These are phyloP conservation scores for Ridgeia piscesae DNA, from an alignment of 1,140 invertebrate species.

Conservation along the genomic window DNA sequence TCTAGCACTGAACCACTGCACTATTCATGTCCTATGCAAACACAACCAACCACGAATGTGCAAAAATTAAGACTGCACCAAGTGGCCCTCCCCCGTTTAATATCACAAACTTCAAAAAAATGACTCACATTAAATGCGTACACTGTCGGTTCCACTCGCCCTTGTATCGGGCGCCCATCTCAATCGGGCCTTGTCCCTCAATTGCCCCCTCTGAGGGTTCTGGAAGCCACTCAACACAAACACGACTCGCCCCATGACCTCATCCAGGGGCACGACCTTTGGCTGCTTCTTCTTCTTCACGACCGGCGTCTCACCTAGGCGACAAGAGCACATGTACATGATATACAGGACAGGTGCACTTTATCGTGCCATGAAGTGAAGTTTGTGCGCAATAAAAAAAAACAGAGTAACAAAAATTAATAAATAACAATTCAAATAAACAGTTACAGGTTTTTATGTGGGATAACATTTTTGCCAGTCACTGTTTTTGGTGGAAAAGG, in stretches of 20 bases:
- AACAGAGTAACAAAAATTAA: no score
- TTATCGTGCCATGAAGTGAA: no score
- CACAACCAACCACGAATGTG: not conserved
- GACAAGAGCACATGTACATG: not conserved
- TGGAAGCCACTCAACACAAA: slow-evolving; percentile 83
- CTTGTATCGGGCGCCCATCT: slow-evolving; percentile 79
- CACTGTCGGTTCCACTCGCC: slow-evolving; percentile 73
- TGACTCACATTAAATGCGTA: slow-evolving; percentile 80
- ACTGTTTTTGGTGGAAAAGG: no score
- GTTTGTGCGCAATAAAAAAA: no score
- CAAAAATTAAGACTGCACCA: not conserved
- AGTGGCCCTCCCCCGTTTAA: no score
- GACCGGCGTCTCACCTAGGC: not conserved
- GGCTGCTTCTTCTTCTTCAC: not conserved
- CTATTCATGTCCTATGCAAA: not conserved
- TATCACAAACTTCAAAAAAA: no score
- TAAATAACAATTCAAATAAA: no score
- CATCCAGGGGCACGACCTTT: slow-evolving; percentile 33
- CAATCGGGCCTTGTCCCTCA: slow-evolving; percentile 71
- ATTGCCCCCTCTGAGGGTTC: slow-evolving; percentile 73
- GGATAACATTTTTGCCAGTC: no score
- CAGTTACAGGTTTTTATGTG: no score
- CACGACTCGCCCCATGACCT: slow-evolving; percentile 68
- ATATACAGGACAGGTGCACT: no score
- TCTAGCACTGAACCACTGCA: not conserved